Conservation (phyloP, 2,888 invertebrate species). For the Leptopilina drosophilae region DNA sequence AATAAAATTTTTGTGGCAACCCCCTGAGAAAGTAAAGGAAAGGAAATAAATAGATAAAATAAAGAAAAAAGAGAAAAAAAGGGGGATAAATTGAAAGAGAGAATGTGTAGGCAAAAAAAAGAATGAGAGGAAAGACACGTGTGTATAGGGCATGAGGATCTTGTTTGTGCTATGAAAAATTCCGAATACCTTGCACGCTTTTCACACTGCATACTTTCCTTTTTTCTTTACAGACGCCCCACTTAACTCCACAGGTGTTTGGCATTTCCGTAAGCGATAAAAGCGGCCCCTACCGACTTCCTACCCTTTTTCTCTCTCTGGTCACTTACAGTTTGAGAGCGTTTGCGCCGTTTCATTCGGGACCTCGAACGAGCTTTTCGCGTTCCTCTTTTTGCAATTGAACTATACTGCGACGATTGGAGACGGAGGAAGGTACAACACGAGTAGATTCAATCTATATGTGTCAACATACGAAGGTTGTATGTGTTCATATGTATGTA, state of each 20-base stretch:
- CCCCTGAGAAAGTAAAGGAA: too few species aligned
- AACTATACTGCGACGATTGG: slow-evolving; percentile 51
- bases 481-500: neutral
- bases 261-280: slow-evolving; percentile 76
- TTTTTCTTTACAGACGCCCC: slow-evolving; percentile 72
- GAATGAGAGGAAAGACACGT: slow-evolving; percentile 48
- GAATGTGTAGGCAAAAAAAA: neutral
- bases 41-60: neutral
- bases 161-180: slow-evolving; percentile 49
- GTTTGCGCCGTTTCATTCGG: slow-evolving; percentile 58
- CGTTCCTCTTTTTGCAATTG: slow-evolving; percentile 55
- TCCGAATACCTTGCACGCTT: slow-evolving; percentile 59
- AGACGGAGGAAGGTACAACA: slow-evolving; percentile 51
- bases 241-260: slow-evolving; percentile 77
- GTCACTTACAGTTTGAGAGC: slow-evolving; percentile 68
- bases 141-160: slow-evolving; percentile 49
- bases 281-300: slow-evolving; percentile 72
- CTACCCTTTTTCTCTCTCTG: slow-evolving; percentile 70
- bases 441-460: slow-evolving; percentile 51
- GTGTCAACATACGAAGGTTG: slow-evolving; percentile 43
- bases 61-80: neutral
- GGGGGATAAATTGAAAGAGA: neutral
- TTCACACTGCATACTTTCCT: slow-evolving; percentile 66
- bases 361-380: slow-evolving; percentile 54
- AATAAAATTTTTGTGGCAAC: too few species aligned